A percentile compares a stretch with the other conserved stretches of the same genome.
These are phyloP conservation scores for Rotaria magnacalcarata DNA, from an alignment of 2,888 invertebrate genomes.

Conservation along the genomic window DNA sequence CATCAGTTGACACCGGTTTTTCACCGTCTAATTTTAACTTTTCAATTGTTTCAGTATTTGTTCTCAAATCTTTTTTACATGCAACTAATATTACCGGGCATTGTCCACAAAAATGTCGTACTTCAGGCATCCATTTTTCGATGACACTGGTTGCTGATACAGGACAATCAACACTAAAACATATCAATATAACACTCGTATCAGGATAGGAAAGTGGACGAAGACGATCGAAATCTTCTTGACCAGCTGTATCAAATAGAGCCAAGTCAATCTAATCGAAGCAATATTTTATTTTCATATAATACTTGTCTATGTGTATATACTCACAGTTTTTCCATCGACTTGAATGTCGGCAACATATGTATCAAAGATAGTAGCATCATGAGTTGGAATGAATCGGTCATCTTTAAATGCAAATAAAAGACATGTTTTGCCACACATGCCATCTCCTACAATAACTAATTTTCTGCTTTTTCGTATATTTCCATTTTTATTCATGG, in stretches of 20 bases:
- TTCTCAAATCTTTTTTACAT: conserved; percentile 41
- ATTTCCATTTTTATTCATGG: neutral
- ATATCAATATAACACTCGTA: neutral
- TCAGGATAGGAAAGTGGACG: conserved; percentile 30
- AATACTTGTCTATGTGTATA: neutral
- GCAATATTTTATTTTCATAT: neutral
- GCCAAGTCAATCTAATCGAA: neutral
- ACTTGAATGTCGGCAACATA: conserved; percentile 41
- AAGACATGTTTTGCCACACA: conserved; percentile 42
- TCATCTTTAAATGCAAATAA: conserved; percentile 39
- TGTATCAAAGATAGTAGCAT: conserved; percentile 40
- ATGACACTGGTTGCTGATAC: conserved; percentile 11
- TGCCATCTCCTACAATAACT: conserved; percentile 41
- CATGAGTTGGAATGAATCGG: conserved; percentile 34
- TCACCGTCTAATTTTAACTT: conserved; percentile 36
- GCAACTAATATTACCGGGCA: neutral
- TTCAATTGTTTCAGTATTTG: neutral
- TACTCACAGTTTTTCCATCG: conserved; percentile 35
- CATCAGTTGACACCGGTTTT: neutral
- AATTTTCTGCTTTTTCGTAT: conserved; percentile 5
- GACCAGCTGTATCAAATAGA: conserved; percentile 15
- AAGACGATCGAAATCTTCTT: conserved; percentile 33
- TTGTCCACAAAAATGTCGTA: conserved; percentile 9
- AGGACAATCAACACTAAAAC: conserved; percentile 19
- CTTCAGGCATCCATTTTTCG: conserved; percentile 28